These are phyloP conservation scores for Caracal caracal DNA, from an alignment of 2,113 vertebrate genomes.

Conservation along the genomic window DNA sequence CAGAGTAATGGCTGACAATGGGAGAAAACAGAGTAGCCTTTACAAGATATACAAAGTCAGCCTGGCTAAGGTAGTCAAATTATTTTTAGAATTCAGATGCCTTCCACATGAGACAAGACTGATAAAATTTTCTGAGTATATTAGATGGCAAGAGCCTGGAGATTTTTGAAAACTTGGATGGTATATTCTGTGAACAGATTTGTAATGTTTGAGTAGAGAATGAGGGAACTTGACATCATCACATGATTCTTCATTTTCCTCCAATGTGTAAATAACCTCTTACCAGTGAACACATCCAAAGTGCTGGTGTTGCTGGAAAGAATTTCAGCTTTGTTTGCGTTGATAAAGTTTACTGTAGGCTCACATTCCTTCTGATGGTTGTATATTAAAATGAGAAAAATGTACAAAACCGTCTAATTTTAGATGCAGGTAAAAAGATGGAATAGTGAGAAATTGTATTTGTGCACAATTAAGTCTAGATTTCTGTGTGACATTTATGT, in stretches of 20 bases:
- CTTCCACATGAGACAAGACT: background rate
- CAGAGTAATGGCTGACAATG: conserved; percentile 37
- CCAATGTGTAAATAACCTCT: background rate
- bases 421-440: background rate
- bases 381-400: background rate
- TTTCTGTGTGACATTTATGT: background rate
- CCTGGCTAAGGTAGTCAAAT: background rate
- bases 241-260: background rate
- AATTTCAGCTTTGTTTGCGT: conserved; percentile 18
- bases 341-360: background rate
- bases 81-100: conserved; percentile 49
- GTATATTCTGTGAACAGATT: background rate
- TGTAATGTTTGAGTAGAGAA: background rate
- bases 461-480: conserved; percentile 51
- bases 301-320: background rate
- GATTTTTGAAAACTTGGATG: background rate
- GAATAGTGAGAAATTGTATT: background rate
- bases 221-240: background rate
- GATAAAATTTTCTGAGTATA: background rate
- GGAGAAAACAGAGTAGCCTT: background rate
- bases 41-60: background rate
- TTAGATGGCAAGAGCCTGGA: background rate
- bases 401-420: conserved; percentile 14
- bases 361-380: background rate
- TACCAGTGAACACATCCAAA: background rate